Conservation (phyloP, 2,888 invertebrate species). For the Chrysina gloriosa region DNA sequence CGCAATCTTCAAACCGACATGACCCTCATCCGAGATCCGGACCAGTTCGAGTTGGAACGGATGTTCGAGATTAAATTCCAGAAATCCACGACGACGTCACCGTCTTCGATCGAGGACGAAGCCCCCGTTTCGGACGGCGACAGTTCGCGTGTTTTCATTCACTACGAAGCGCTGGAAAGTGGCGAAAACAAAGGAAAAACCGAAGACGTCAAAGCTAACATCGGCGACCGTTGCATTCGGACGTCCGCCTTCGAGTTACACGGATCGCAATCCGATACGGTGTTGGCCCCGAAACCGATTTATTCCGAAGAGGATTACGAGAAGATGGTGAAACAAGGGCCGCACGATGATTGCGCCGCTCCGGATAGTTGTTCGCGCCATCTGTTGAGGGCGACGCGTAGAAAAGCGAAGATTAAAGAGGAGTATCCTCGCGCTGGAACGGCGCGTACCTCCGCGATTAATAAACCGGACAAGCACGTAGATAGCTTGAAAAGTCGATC, state of each 20-base stretch:
- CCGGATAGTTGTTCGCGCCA: background rate
- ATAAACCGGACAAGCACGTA: background rate
- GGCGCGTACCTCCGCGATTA: background rate
- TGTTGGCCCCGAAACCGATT: constrained; percentile 47
- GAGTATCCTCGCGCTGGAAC: background rate
- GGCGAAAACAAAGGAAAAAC: background rate
- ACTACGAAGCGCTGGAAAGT: background rate
- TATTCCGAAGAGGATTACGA: constrained; percentile 41
- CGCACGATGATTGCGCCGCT: background rate
- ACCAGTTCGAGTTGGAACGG: constrained; percentile 44
- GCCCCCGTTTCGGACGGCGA: background rate
- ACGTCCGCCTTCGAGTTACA: constrained; percentile 53
- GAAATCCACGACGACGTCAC: background rate
- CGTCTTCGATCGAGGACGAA: background rate
- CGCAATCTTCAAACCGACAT: constrained; percentile 46
- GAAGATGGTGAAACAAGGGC: constrained; percentile 26
- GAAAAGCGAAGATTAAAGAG: background rate
- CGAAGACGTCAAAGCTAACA: background rate
- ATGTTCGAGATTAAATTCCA: constrained; percentile 40
- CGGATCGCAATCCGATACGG: constrained; percentile 55
- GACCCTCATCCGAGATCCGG: constrained; percentile 44
- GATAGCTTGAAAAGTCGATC: constrained; percentile 22
- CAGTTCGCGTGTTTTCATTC: constrained; percentile 16
- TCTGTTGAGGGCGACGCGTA: background rate
- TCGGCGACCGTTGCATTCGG: background rate